These are phyloP conservation scores for Agrochola circellaris DNA, from an alignment of 2,888 invertebrate genomes.

Conservation along the genomic window DNA sequence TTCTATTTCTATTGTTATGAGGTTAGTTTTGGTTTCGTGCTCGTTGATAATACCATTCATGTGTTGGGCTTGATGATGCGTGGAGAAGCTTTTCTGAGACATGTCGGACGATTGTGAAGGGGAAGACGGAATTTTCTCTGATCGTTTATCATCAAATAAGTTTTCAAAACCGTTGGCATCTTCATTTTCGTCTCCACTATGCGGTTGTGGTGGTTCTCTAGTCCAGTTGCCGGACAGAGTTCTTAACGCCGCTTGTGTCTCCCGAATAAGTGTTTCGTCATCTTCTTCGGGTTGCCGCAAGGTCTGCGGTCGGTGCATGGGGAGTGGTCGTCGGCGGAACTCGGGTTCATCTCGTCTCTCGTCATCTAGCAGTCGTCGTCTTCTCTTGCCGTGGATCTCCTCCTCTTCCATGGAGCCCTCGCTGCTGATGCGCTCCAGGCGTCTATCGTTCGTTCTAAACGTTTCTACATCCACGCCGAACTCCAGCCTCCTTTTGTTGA, in stretches of 20 bases:
- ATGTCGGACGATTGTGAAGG: slow-evolving; percentile 91
- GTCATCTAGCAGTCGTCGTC: slow-evolving; percentile 88
- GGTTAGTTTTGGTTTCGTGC: slow-evolving; percentile 73
- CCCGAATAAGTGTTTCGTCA: slow-evolving; percentile 95
- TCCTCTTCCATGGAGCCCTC: slow-evolving; percentile 88
- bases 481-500: slow-evolving; percentile 93
- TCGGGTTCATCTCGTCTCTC: slow-evolving; percentile 81
- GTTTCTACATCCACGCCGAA: slow-evolving; percentile 90
- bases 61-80: slow-evolving; percentile 76
- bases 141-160: slow-evolving; percentile 95
- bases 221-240: slow-evolving; percentile 97
- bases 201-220: slow-evolving; percentile 92
- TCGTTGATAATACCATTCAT: slow-evolving; percentile 76
- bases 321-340: slow-evolving; percentile 75
- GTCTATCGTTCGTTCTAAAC: slow-evolving; percentile 83
- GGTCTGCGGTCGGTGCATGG: slow-evolving; percentile 83
- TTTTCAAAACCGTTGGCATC: slow-evolving; percentile 96
- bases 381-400: slow-evolving; percentile 82
- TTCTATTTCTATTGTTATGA: slow-evolving; percentile 77
- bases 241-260: slow-evolving; percentile 96
- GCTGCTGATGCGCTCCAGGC: slow-evolving; percentile 79
- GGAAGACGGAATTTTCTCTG: slow-evolving; percentile 92
- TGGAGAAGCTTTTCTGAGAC: slow-evolving; percentile 93
- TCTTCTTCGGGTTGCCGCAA: slow-evolving; percentile 90
- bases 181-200: slow-evolving; percentile 93